A percentile compares a stretch with the other conserved stretches of the same genome.
These are phyloP conservation scores for Sebastes baramenuke DNA, from an alignment of 2,797 vertebrate species.

Conservation along the genomic window DNA sequence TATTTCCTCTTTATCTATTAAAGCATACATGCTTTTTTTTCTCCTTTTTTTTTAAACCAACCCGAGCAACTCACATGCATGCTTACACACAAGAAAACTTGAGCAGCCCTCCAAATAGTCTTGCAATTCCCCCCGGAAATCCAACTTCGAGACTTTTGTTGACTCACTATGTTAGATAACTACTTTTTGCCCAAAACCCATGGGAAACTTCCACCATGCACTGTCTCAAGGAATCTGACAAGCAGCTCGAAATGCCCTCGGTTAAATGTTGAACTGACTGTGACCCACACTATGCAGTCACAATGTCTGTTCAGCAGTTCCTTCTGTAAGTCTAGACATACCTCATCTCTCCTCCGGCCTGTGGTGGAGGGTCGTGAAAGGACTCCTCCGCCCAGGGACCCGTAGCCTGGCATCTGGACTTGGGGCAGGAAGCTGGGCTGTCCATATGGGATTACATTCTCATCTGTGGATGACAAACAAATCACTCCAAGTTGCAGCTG, in stretches of 20 bases:
- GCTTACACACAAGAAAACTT: background rate
- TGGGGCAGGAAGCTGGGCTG: constrained; percentile 82
- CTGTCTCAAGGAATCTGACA: background rate
- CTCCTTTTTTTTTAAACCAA: background rate
- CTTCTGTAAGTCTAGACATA: constrained; percentile 39
- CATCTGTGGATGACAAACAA: constrained; percentile 80
- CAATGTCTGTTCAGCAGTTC: background rate
- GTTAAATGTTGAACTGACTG: background rate
- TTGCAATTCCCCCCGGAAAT: background rate
- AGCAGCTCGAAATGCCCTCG: background rate
- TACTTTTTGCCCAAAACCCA: background rate
- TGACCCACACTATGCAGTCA: background rate
- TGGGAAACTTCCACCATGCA: background rate
- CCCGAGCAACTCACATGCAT: too few relatives aligned
- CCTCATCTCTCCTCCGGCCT: constrained; percentile 79
- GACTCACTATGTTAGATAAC: background rate
- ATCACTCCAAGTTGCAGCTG: constrained; percentile 56
- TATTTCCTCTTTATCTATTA: background rate
- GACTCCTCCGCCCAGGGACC: constrained; percentile 86
- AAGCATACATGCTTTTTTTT: background rate
- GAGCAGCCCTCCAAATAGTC: background rate
- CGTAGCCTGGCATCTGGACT: constrained; percentile 83
- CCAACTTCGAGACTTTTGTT: background rate
- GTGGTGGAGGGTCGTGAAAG: constrained; percentile 83
- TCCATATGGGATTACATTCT: constrained; percentile 81